These are phyloP conservation scores for Tragulus kanchil DNA, from an alignment of 2,113 vertebrate species.

Conservation along the genomic window DNA sequence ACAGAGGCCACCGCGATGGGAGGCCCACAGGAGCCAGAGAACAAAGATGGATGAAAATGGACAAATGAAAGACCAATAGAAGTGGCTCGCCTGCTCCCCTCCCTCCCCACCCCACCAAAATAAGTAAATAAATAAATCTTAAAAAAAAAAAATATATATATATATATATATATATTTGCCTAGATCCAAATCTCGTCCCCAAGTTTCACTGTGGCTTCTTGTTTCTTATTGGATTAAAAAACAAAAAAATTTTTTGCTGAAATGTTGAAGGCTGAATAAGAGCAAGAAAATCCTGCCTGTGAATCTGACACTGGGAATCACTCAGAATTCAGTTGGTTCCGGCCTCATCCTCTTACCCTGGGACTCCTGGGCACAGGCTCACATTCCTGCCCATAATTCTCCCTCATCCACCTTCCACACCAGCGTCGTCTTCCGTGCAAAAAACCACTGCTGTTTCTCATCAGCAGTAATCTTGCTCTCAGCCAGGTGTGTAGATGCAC, in stretches of 20 bases:
- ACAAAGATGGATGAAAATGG: too few relatives aligned
- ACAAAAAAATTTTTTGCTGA: not conserved
- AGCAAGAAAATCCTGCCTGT: not conserved
- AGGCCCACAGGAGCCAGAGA: too few relatives aligned
- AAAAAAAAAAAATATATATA: too few relatives aligned
- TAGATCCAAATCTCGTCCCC: not conserved
- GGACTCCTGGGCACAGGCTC: not conserved
- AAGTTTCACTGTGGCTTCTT: not conserved
- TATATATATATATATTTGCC: too few relatives aligned
- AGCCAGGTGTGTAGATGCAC: not conserved
- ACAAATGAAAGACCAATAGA: too few relatives aligned
- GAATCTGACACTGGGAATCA: not conserved
- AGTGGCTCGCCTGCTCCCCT: too few relatives aligned
- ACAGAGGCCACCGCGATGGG: too few relatives aligned
- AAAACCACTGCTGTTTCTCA: slow-evolving; percentile 14
- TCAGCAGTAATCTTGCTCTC: not conserved
- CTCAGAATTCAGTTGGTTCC: not conserved
- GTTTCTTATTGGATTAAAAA: not conserved
- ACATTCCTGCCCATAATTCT: not conserved
- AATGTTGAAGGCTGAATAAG: not conserved
- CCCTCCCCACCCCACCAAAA: too few relatives aligned
- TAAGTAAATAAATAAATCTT: too few relatives aligned
- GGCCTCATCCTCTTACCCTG: not conserved
- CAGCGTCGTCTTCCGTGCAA: not conserved
- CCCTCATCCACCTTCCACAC: not conserved